Percentiles rank a stretch among this genome's conserved stretches.
Evolutionary conservation across 2,888 invertebrate species (phyloP).

Genomic region (Tachystola acroxantha): DNA sequence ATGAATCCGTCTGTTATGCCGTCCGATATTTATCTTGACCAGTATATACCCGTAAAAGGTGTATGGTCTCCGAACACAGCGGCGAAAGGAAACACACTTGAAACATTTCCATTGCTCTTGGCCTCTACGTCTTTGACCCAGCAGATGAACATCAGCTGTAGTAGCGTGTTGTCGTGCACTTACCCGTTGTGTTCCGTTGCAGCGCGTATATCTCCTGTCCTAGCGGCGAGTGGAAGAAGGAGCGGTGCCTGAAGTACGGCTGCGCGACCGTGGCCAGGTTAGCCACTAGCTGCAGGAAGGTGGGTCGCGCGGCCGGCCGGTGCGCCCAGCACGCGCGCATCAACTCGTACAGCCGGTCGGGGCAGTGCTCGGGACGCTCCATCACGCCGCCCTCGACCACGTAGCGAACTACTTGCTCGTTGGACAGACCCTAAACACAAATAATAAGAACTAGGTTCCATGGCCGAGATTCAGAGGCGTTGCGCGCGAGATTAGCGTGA

Average conservation of each 20-base stretch:
- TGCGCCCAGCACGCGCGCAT: conserved; percentile 97
- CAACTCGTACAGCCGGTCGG: conserved; percentile 91
- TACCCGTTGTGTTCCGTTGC: conserved; percentile 47
- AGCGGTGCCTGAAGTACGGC: conserved; percentile 75
- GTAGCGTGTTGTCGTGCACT: too few relatives aligned
- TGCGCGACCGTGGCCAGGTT: conserved; percentile 83
- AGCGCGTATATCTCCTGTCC: conserved; percentile 76
- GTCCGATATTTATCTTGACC: too few relatives aligned
- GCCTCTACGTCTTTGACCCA: too few relatives aligned
- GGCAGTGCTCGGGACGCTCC: conserved; percentile 97
- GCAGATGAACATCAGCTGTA: too few relatives aligned
- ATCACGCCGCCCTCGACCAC: conserved; percentile 95
- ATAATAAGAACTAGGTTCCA: too few relatives aligned
- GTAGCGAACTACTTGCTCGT: conserved; percentile 94
- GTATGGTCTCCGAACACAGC: too few relatives aligned
- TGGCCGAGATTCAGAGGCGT: background rate
- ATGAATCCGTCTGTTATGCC: too few relatives aligned
- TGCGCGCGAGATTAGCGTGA: background rate
- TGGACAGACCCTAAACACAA: conserved; percentile 84
- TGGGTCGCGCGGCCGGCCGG: conserved; percentile 86
- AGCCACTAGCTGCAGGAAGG: conserved; percentile 90
- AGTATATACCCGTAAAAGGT: too few relatives aligned
- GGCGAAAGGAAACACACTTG: too few relatives aligned
- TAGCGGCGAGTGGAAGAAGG: conserved; percentile 81
- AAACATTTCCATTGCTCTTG: too few relatives aligned